Base-by-base conservation (phyloP, 92 coral and sea anemone species). In the Epizoanthus ramosus region DNA sequence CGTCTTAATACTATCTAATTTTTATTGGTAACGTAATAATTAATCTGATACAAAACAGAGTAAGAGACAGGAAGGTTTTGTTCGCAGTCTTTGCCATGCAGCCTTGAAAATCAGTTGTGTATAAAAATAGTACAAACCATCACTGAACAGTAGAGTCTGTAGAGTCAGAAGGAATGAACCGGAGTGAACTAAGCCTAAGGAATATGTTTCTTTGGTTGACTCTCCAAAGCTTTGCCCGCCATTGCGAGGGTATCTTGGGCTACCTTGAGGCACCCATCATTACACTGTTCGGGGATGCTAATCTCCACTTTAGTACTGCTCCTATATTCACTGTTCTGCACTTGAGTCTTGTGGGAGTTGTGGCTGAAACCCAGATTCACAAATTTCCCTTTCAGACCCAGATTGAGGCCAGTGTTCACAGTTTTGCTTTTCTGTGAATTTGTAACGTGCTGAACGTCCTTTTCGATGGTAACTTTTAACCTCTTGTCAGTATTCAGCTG, bases 341-440 rank as follows among this genome's bases (percentile, higher is more conserved):
- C 73, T 31, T 68, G 73, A 35, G 35, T 22, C 39, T 68, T 68
- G 53, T 68, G 73, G 14, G 73, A 68, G 73, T 68, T 68, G 35
- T 50, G 73, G 22, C 39, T 33, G 73, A 68, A 68, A 0, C 73
- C 73, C 47, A 68, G 73, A 19, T 4, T 37, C 73, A 68, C 35
- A 24, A 50, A 68, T 68, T 68, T 35, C 47, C 73, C 23, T 31
- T 3, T 39, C 12, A 68, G 73, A 31, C 21, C 73, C 22, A 39
- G 22, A 31, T 35, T 68, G 53, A 68, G 53, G 21, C 73, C 73
- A 33, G 22, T 25, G 37, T 68, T 68, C 18, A 68, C 73, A 14
- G 73, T 68, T 68, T 68, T 68, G 53, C 73, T 68, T 25, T 22
- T 31, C 18, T 68, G 73, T 15, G 73, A 68, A 45, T 37, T 68